Evolutionary conservation across 2,797 vertebrate species (phyloP).

Genomic region (Etheostoma perlongum): DNA sequence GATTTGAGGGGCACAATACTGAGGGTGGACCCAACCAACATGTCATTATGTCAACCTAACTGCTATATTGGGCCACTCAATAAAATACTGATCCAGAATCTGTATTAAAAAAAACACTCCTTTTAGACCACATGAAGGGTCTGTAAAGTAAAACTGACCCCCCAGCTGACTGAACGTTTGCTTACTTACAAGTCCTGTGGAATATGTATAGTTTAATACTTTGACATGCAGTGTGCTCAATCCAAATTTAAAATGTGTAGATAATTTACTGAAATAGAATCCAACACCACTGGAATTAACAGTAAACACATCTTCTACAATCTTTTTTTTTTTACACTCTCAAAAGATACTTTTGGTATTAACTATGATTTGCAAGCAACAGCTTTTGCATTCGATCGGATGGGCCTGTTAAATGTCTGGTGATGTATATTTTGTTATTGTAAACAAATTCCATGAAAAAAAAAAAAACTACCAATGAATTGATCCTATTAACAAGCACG

Average conservation of each 20-base stretch:
- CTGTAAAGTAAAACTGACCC: slow-evolving; percentile 22
- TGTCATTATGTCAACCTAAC: neutral
- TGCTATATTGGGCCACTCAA: neutral
- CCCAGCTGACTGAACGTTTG: slow-evolving; percentile 8
- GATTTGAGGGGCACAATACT: slow-evolving; percentile 36
- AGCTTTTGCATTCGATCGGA: slow-evolving; percentile 3
- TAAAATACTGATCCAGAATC: slow-evolving; percentile 23
- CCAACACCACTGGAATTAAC: slow-evolving; percentile 25
- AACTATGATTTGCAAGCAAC: slow-evolving; percentile 28
- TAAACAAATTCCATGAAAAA: slow-evolving; percentile 38
- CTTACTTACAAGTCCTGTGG: neutral
- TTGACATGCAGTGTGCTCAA: slow-evolving; percentile 25
- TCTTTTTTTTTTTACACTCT: slow-evolving; percentile 21
- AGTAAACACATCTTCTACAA: slow-evolving; percentile 31
- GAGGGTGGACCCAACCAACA: slow-evolving; percentile 20
- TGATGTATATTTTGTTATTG: neutral
- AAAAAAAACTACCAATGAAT: neutral
- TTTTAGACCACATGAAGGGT: slow-evolving; percentile 8
- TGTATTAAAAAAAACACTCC: neutral
- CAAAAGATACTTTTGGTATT: slow-evolving; percentile 16
- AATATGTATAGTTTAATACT: slow-evolving; percentile 31
- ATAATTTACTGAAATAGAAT: slow-evolving; percentile 25
- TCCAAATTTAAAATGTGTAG: slow-evolving; percentile 11
- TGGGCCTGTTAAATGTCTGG: neutral
- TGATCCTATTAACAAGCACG: neutral